These are phyloP conservation scores for Conistra vaccinii DNA, from an alignment of 2,888 invertebrate species.

Conservation along the genomic window DNA sequence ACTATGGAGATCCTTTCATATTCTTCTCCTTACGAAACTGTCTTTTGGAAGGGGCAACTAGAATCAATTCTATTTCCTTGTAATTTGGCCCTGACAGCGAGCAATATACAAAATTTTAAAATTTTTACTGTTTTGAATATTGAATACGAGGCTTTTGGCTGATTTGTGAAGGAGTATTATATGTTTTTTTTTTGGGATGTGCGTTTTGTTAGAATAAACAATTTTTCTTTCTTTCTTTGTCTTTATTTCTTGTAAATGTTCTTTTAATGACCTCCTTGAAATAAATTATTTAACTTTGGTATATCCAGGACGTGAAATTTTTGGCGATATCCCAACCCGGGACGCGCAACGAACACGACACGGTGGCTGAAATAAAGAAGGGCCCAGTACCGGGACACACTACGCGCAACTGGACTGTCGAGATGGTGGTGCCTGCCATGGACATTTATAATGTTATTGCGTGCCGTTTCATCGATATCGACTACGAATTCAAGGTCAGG, in stretches of 20 bases:
- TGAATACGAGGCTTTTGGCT: too few relatives aligned
- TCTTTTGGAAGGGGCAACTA: not conserved
- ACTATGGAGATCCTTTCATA: not conserved
- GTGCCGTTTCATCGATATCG: conserved; percentile 93
- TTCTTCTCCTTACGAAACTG: not conserved
- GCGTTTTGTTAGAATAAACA: too few relatives aligned
- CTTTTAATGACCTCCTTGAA: not conserved
- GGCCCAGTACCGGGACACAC: conserved; percentile 91
- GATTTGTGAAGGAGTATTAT: too few relatives aligned
- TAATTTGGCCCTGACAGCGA: too few relatives aligned
- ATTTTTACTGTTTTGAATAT: too few relatives aligned
- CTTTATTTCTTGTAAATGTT: not conserved
- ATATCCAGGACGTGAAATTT: conserved; percentile 72
- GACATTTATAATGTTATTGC: conserved; percentile 93
- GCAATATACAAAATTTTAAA: too few relatives aligned
- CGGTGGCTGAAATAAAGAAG: conserved; percentile 75
- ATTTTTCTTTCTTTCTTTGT: too few relatives aligned
- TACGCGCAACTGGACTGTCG: conserved; percentile 92
- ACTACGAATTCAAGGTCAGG: conserved; percentile 90
- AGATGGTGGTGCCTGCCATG: conserved; percentile 92
- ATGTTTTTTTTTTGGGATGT: too few relatives aligned
- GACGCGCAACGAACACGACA: conserved; percentile 67
- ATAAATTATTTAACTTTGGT: not conserved
- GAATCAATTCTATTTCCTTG: not conserved
- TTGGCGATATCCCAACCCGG: conserved; percentile 73